Conservation (phyloP, 1,140 invertebrate genomes). For the Aphis craccivora region DNA sequence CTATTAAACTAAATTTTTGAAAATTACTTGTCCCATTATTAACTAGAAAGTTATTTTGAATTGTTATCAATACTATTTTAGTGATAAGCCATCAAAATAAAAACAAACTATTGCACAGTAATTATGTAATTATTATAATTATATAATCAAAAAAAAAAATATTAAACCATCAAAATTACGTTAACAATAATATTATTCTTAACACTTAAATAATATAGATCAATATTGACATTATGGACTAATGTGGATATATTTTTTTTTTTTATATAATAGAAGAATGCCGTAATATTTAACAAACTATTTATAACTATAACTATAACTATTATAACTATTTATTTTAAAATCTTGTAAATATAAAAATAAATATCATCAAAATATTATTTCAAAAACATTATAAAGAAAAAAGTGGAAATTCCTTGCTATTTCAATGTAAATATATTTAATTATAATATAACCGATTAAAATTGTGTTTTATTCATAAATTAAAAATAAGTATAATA, state of each 20-base stretch:
- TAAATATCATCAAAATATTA: neutral
- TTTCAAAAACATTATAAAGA: neutral
- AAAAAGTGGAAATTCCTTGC: neutral
- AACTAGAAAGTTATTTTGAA: neutral
- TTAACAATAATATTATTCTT: neutral
- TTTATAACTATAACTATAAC: too few species aligned
- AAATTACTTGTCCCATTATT: neutral
- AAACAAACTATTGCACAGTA: too few species aligned
- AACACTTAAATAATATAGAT: neutral
- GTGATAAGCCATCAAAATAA: too few species aligned
- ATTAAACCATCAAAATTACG: too few species aligned
- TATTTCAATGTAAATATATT: neutral
- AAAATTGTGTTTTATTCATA: neutral
- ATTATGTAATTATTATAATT: neutral
- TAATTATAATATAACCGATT: neutral
- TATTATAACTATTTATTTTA: neutral
- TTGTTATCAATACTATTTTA: neutral
- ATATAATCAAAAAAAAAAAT: neutral
- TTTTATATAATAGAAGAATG: neutral
- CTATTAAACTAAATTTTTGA: neutral
- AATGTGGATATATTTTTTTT: neutral
- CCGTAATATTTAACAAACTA: neutral
- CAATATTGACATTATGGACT: too few species aligned
- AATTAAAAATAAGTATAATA: neutral
- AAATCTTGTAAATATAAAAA: neutral